Percentiles rank a stretch among this genome's conserved stretches.
Conservation (phyloP, 2,797 vertebrate species). For the Enteromius anoplus region DNA sequence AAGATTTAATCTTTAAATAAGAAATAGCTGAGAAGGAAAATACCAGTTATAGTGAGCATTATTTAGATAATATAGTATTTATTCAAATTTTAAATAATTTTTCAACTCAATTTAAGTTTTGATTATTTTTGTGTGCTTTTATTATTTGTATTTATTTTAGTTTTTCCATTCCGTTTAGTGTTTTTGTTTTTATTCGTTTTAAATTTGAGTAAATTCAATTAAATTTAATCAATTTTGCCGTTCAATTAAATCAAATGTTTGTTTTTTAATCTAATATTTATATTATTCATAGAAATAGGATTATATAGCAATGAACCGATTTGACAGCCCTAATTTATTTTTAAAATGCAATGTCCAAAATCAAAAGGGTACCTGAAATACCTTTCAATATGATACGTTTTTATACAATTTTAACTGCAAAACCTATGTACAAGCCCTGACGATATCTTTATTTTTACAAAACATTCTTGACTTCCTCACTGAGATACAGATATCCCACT, state of each 20-base stretch:
- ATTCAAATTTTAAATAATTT: not conserved
- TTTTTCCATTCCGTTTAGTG: too few species aligned
- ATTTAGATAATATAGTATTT: not conserved
- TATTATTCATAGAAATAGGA: too few species aligned
- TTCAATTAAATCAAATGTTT: too few species aligned
- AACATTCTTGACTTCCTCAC: not conserved
- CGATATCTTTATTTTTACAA: not conserved
- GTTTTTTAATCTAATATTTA: too few species aligned
- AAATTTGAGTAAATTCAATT: too few species aligned
- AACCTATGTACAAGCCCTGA: not conserved
- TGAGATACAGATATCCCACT: not conserved
- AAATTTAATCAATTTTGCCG: too few species aligned
- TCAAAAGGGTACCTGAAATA: too few species aligned
- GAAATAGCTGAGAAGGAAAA: not conserved
- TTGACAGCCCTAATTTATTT: too few species aligned
- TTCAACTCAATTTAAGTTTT: not conserved
- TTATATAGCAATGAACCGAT: too few species aligned
- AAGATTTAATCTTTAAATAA: not conserved
- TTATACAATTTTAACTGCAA: not conserved
- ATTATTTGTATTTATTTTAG: not conserved
- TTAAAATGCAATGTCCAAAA: too few species aligned
- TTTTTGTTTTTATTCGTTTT: too few species aligned
- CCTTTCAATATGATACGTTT: too few species aligned
- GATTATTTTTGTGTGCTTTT: not conserved
- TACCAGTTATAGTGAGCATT: not conserved